Conservation (phyloP, 2,113 vertebrate genomes). For the Emydocephalus ijimae region DNA sequence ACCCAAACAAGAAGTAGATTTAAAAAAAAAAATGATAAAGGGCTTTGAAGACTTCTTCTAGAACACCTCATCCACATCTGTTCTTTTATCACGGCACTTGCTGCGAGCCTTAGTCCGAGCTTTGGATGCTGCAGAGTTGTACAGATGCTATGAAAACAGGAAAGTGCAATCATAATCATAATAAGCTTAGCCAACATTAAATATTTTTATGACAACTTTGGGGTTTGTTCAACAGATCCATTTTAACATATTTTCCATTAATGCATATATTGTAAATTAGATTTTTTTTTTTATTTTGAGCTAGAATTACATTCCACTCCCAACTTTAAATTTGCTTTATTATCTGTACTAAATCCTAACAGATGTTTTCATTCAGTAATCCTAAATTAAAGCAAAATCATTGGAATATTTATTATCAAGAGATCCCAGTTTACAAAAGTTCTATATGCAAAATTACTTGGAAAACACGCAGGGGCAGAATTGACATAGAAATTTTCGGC, state of each 20-base stretch:
- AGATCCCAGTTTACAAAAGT: background rate
- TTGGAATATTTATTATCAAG: background rate
- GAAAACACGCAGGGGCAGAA: background rate
- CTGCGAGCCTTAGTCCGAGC: constrained; percentile 95
- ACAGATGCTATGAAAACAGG: constrained; percentile 81
- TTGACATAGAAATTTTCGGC: background rate
- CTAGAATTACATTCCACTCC: background rate
- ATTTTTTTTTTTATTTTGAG: background rate
- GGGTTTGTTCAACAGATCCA: background rate
- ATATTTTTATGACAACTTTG: background rate
- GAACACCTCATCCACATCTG: constrained; percentile 91
- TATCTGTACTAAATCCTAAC: background rate
- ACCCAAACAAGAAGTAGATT: constrained; percentile 12
- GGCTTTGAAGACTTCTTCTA: constrained; percentile 66
- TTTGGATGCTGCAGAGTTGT: constrained; percentile 97
- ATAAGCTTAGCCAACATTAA: background rate
- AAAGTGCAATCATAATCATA: background rate
- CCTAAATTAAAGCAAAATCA: background rate
- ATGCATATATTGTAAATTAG: background rate
- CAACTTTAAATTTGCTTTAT: background rate
- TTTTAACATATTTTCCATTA: background rate
- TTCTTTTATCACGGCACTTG: constrained; percentile 96
- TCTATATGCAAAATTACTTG: background rate
- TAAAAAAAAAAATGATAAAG: background rate
- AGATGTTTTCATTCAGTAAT: background rate